Base-by-base conservation (phyloP, 2,797 vertebrate genomes). In the Acomys russatus region DNA sequence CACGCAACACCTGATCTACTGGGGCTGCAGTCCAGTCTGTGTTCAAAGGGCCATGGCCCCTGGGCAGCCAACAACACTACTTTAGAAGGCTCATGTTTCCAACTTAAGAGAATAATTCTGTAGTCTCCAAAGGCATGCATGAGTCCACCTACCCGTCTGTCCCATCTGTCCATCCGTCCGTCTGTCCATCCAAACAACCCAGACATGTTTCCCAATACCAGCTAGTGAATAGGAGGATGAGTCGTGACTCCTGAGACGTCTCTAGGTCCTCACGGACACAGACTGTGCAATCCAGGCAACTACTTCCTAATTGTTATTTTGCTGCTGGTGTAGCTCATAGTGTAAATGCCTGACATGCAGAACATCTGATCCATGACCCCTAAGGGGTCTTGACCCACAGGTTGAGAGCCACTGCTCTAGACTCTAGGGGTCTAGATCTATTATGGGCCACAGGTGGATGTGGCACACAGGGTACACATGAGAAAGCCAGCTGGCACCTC, bases 391-490 rank as follows among this genome's bases (percentile, higher is more conserved):
- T 12, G 30, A 54, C 18, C 64, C 83, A 54, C 20, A 54, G 11
- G 49, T 2, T 25, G 64, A 70, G 30, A 70, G 70, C 30, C 64
- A 54, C 64, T 86, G 66, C 44, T 70, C 64, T 86, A 85, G 44
- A 68, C 33, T 51, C 83, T 68, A 68, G 30, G 12, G 30, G 0
- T 56, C 35, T 1, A 17, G 9, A 70, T 56, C 64, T 11, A 3
- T 0, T 10, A 59, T 7, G 18, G 68, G 80, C 25, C 8, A 2
- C 9, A 12, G 61, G 14, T 20, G 28, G 49, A 44, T 5, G 3
- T 1, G 20, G 35, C 9, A 1, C 23, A 35, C 0, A 14, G 33
- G 87, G 93, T 0, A 20, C 54, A 25, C 25, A 25, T 1, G 0
- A 30, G 23, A 0, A 9, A 20, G 51, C 7, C 22, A 9, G 17